These are phyloP conservation scores for Torymus aiolomorphi DNA, from an alignment of 2,888 invertebrate species.

Conservation along the genomic window DNA sequence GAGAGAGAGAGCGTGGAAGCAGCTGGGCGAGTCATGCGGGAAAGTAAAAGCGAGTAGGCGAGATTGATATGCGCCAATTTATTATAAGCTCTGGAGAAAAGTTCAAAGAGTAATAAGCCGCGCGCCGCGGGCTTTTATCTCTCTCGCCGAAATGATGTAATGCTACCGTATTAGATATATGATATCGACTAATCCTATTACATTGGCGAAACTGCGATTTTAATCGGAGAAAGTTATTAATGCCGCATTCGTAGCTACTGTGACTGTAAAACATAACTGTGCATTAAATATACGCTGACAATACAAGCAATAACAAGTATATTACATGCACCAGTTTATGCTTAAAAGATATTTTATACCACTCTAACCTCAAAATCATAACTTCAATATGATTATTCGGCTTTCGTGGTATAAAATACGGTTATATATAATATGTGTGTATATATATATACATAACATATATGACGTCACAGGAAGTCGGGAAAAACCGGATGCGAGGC, in stretches of 20 bases:
- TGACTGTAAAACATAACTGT: too few relatives aligned
- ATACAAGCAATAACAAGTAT: too few relatives aligned
- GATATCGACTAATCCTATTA: conserved; percentile 32
- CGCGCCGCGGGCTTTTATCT: conserved; percentile 32
- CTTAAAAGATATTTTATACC: too few relatives aligned
- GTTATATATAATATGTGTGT: too few relatives aligned
- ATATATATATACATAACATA: too few relatives aligned
- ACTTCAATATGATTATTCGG: too few relatives aligned
- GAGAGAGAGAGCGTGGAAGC: neutral
- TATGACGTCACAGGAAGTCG: too few relatives aligned
- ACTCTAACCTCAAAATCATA: too few relatives aligned
- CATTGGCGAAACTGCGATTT: conserved; percentile 19
- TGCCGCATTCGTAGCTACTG: neutral
- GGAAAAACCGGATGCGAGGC: too few relatives aligned
- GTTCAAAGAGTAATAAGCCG: conserved; percentile 47
- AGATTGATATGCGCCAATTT: conserved; percentile 47
- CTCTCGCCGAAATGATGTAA: conserved; percentile 53
- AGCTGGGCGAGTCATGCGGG: conserved; percentile 1
- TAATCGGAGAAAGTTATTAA: conserved; percentile 51
- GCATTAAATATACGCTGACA: too few relatives aligned
- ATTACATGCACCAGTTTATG: too few relatives aligned
- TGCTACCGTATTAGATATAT: conserved; percentile 25
- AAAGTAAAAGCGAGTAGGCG: conserved; percentile 22
- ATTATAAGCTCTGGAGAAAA: conserved; percentile 36
- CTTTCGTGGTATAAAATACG: too few relatives aligned